Percentiles rank a stretch among this genome's conserved stretches.
Conservation (phyloP, 2,888 invertebrate genomes). For the Drosophila engyochracea region DNA sequence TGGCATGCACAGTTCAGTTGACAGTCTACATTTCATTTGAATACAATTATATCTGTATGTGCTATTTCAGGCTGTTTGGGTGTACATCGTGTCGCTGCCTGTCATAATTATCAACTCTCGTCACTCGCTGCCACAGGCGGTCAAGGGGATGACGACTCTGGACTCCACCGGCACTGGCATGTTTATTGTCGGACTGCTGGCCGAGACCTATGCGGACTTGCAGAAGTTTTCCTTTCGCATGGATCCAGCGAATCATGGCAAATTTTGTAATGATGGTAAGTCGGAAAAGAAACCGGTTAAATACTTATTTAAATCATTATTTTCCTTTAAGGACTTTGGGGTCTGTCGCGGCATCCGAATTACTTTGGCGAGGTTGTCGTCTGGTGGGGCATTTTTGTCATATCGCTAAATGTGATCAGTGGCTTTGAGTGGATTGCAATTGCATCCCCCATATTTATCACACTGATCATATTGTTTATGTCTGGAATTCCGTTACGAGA, state of each 20-base stretch:
- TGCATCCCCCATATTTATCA: conserved; percentile 94
- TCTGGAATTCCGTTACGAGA: conserved; percentile 96
- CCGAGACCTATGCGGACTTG: conserved; percentile 96
- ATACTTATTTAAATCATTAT: neutral
- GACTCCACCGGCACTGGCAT: conserved; percentile 94
- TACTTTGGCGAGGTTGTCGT: conserved; percentile 97
- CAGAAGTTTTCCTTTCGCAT: conserved; percentile 96
- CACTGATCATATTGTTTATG: conserved; percentile 94
- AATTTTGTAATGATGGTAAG: conserved; percentile 96
- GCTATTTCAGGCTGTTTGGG: conserved; percentile 92
- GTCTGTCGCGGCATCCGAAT: conserved; percentile 95
- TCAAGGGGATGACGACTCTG: conserved; percentile 94
- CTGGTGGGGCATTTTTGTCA: conserved; percentile 97
- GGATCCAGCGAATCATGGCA: conserved; percentile 94
- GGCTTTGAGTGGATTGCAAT: conserved; percentile 93
- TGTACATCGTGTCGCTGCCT: conserved; percentile 95
- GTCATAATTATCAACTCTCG: conserved; percentile 96
- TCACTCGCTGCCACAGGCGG: conserved; percentile 90
- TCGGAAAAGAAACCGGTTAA: neutral
- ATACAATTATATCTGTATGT: neutral
- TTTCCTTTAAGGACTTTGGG: conserved; percentile 89
- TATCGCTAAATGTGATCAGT: conserved; percentile 93
- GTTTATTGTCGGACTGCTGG: conserved; percentile 93
- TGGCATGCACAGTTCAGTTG: conserved; percentile 21
- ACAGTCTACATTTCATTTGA: conserved; percentile 4